phyloP scores from a whole-genome alignment of 2,888 invertebrate genomes.

The Alloscopus bannaensis region DNA sequence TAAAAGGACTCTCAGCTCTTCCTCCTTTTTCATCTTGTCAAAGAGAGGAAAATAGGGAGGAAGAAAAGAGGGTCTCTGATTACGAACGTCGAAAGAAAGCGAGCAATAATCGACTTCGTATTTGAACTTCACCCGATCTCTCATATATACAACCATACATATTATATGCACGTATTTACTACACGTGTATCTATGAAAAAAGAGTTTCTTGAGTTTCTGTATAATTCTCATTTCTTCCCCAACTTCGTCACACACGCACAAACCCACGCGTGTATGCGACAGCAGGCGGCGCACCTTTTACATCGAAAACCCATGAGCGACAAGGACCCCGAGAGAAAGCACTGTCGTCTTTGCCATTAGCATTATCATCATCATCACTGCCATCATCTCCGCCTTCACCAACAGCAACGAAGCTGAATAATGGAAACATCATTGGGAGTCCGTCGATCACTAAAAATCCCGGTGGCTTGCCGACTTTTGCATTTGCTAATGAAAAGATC shows the following conservation, averaged over 20 bases:
- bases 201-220: too few species aligned
- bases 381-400: background rate
- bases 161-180: too few species aligned
- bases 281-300: too few species aligned
- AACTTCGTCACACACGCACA: too few species aligned
- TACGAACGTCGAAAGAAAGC: too few species aligned
- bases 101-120: too few species aligned
- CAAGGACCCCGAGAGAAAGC: constrained; percentile 37
- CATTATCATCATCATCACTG: background rate
- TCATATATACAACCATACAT: too few species aligned
- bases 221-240: too few species aligned
- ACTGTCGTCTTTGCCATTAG: constrained; percentile 3
- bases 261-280: too few species aligned
- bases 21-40: constrained; percentile 10
- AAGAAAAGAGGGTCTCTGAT: constrained; percentile 1
- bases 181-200: too few species aligned
- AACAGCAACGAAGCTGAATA: background rate
- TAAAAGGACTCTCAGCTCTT: background rate
- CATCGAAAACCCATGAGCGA: too few species aligned
- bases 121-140: too few species aligned
- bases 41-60: background rate
- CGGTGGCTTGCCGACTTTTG: background rate
- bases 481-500: constrained; percentile 31
- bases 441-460: background rate
- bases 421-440: background rate